phyloP scores from a whole-genome alignment of 2,797 vertebrate genomes.

The Crocodylus rhombifer region DNA sequence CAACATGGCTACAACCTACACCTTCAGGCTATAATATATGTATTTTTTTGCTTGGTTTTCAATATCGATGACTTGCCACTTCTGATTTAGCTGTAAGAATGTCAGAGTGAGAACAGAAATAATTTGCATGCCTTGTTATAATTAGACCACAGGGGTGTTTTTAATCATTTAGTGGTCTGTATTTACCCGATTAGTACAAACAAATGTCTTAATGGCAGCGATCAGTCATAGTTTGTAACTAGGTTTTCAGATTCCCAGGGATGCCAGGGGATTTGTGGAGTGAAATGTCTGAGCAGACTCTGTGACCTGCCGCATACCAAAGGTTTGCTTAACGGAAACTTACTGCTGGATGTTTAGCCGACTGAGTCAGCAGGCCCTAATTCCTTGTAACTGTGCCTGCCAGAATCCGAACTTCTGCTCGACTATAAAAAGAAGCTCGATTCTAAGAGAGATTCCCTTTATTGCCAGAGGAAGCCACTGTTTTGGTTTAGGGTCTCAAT shows the following conservation, averaged over 20 bases:
- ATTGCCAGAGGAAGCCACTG: neutral
- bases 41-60: neutral
- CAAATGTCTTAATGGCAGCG: neutral
- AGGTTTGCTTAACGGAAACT: neutral
- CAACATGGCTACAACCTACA: too few relatives aligned
- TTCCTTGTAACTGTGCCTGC: neutral
- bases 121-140: neutral
- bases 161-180: rapidly evolving
- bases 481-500: neutral
- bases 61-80: neutral
- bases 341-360: neutral
- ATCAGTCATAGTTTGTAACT: neutral
- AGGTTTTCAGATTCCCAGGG: neutral
- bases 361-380: neutral
- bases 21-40: neutral
- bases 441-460: too few relatives aligned
- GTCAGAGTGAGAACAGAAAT: neutral
- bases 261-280: neutral
- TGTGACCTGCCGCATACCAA: neutral
- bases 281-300: neutral
- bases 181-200: neutral
- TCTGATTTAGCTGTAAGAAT: neutral
- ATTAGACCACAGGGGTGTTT: neutral
- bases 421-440: neutral
- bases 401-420: neutral